Percentiles rank a stretch among this genome's conserved stretches.
phyloP scores from a whole-genome alignment of 1,140 invertebrate genomes.

The Yoshiicerus persimilis region DNA sequence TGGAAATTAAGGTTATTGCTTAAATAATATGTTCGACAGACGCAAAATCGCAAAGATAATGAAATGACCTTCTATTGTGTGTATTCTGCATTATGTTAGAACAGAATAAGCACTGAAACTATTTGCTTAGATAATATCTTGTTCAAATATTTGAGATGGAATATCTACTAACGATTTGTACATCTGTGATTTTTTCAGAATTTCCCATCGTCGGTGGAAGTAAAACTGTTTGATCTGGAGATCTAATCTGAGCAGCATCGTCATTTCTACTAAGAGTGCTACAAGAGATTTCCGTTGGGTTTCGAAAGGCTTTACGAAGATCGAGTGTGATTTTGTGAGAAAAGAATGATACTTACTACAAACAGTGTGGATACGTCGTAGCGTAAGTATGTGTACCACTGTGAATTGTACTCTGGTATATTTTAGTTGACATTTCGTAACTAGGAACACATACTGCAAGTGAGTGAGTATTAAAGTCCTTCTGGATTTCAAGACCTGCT shows the following conservation, averaged over 20 bases:
- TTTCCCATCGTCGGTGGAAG: not conserved
- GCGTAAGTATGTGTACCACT: not conserved
- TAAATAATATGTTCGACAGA: no score
- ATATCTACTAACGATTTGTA: not conserved
- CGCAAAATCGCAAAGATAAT: no score
- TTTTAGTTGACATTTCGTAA: not conserved
- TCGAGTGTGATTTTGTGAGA: not conserved
- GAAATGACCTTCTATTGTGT: no score
- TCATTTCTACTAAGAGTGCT: not conserved
- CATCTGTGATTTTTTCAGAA: not conserved
- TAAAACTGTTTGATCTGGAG: not conserved
- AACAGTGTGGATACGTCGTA: not conserved
- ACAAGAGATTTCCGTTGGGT: not conserved
- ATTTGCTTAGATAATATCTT: not conserved
- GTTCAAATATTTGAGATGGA: not conserved
- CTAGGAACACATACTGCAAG: no score
- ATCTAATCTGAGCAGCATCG: not conserved
- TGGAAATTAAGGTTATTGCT: no score
- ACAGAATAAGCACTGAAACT: not conserved
- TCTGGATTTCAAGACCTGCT: not conserved
- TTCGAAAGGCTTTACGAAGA: not conserved
- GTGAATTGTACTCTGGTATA: not conserved
- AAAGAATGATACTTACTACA: not conserved
- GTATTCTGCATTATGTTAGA: no score
- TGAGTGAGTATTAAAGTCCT: not conserved